Conservation (phyloP, 2,888 invertebrate genomes). For the Drosophila aldrichi region DNA sequence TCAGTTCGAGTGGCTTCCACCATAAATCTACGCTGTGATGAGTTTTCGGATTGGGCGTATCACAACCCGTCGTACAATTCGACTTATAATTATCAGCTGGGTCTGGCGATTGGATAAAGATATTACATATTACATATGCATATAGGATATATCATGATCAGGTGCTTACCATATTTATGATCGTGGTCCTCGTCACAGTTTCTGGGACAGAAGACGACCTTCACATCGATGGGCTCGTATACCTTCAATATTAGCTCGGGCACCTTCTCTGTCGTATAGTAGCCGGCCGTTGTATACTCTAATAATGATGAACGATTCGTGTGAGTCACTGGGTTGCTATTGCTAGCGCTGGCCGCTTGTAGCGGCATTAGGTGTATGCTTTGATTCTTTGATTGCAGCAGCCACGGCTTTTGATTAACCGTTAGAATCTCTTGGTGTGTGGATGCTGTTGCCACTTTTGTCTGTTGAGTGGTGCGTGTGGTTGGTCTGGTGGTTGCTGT, state of each 20-base stretch:
- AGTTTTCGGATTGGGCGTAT: slow-evolving; percentile 37
- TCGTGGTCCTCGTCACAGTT: slow-evolving; percentile 73
- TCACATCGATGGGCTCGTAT: slow-evolving; percentile 77
- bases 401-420: slow-evolving; percentile 59
- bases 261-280: slow-evolving; percentile 49
- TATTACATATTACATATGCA: not conserved
- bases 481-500: slow-evolving; percentile 18
- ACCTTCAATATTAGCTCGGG: slow-evolving; percentile 78
- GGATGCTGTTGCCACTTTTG: slow-evolving; percentile 7
- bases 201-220: slow-evolving; percentile 75
- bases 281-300: slow-evolving; percentile 38
- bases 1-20: slow-evolving; percentile 62
- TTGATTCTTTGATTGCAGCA: slow-evolving; percentile 55
- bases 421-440: slow-evolving; percentile 49
- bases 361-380: slow-evolving; percentile 59
- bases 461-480: slow-evolving; percentile 13
- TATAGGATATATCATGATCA: not conserved
- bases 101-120: slow-evolving; percentile 39
- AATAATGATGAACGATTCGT: slow-evolving; percentile 55
- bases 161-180: slow-evolving; percentile 70
- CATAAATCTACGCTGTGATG: slow-evolving; percentile 65
- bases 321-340: slow-evolving; percentile 72
- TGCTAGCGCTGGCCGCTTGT: slow-evolving; percentile 31
- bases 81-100: slow-evolving; percentile 68
- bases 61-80: slow-evolving; percentile 50